Evolutionary conservation across 2,888 invertebrate genomes (phyloP).

Genomic region (Macaria liturata): DNA sequence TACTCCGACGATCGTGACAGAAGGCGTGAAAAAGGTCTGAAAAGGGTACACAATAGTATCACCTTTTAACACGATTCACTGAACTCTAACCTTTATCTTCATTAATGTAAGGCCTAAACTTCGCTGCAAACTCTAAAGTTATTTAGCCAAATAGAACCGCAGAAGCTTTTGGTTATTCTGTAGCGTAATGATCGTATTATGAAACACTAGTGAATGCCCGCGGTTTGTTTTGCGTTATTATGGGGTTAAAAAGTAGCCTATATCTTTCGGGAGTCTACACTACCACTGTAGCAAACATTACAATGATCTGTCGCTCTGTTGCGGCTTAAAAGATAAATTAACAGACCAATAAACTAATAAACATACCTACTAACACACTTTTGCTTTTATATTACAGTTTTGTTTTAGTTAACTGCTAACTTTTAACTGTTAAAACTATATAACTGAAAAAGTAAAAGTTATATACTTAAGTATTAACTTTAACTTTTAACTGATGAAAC

Average conservation of each 20-base stretch:
- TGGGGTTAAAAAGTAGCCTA: too few species aligned
- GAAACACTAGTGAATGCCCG: neutral
- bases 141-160: neutral
- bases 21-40: slow-evolving; percentile 18
- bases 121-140: neutral
- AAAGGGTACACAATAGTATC: slow-evolving; percentile 16
- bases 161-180: neutral
- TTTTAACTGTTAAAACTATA: too few species aligned
- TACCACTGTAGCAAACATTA: too few species aligned
- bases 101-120: slow-evolving; percentile 3
- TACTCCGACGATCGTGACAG: slow-evolving; percentile 2
- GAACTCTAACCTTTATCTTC: neutral
- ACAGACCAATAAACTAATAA: neutral
- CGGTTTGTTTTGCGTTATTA: too few species aligned
- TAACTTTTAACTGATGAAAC: too few species aligned
- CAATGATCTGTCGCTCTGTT: neutral
- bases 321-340: neutral
- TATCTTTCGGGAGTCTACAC: too few species aligned
- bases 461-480: too few species aligned
- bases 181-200: neutral
- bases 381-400: neutral
- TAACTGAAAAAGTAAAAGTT: too few species aligned
- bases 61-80: slow-evolving; percentile 5
- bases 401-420: too few species aligned
- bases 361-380: neutral